These are phyloP conservation scores for Nycticebus coucang DNA, from an alignment of 2,113 vertebrate species.

Conservation along the genomic window DNA sequence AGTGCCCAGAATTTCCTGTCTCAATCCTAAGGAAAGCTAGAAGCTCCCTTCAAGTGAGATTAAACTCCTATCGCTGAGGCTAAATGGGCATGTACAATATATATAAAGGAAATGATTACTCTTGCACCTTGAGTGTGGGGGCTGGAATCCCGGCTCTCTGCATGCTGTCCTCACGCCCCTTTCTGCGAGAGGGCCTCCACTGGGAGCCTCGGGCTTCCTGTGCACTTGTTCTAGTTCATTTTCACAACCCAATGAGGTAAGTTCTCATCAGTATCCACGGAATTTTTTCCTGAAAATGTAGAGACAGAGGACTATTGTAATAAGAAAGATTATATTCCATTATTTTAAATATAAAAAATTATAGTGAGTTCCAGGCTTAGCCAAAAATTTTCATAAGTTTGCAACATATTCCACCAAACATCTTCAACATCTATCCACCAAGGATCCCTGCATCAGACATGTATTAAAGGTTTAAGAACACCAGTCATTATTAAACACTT, in stretches of 20 bases:
- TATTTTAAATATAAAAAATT: slow-evolving; percentile 45
- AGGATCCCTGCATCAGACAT: not conserved
- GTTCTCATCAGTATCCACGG: not conserved
- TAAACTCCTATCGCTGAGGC: not conserved
- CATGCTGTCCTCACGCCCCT: not conserved
- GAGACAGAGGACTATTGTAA: not conserved
- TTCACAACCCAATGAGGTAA: not conserved
- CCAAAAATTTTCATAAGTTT: slow-evolving; percentile 49
- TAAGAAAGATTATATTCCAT: not conserved
- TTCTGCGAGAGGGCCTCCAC: not conserved
- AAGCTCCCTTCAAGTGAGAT: not conserved
- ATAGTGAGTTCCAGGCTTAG: slow-evolving; percentile 33
- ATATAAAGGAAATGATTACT: not conserved
- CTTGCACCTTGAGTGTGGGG: not conserved
- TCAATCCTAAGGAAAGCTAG: not conserved
- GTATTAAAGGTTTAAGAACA: not conserved
- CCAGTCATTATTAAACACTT: slow-evolving; percentile 27
- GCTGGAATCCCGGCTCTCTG: not conserved
- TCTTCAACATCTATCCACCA: not conserved
- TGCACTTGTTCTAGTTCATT: not conserved
- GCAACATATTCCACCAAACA: not conserved
- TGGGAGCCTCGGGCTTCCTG: not conserved
- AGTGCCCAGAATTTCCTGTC: not conserved
- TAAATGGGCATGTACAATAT: not conserved
- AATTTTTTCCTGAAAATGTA: slow-evolving; percentile 39